phyloP scores from a whole-genome alignment of 2,113 vertebrate genomes.

The Penelope pileata region DNA sequence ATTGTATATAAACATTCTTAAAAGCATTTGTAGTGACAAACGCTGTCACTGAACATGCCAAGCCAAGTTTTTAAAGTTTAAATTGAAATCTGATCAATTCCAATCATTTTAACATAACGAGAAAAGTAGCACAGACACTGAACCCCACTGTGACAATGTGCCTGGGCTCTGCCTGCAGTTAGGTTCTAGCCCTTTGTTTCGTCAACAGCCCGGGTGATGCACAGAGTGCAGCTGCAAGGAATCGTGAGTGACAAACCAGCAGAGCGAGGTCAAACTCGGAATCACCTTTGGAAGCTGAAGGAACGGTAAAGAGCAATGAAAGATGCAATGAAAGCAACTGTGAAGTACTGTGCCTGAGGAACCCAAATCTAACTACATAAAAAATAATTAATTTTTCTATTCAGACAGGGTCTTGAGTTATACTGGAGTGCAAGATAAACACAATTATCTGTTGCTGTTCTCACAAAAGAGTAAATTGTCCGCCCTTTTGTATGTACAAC shows the following conservation, averaged over 20 bases:
- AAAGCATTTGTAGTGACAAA: slow-evolving; percentile 58
- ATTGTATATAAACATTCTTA: slow-evolving; percentile 49
- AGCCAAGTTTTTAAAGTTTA: slow-evolving; percentile 41
- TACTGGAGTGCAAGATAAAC: background rate
- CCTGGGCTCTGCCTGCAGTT: background rate
- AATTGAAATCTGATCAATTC: slow-evolving; percentile 51
- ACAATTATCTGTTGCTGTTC: background rate
- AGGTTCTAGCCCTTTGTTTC: background rate
- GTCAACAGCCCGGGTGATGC: background rate
- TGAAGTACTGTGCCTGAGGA: background rate
- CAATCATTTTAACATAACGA: background rate
- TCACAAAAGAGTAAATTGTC: background rate
- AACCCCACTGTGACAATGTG: background rate
- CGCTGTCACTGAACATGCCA: slow-evolving; percentile 24
- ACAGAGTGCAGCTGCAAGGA: background rate
- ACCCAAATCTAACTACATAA: background rate
- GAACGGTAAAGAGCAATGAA: background rate
- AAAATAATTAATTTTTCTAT: background rate
- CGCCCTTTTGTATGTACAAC: background rate
- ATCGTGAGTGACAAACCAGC: background rate
- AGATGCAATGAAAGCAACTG: background rate
- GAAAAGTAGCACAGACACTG: background rate
- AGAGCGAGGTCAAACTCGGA: background rate
- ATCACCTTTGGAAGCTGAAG: background rate
- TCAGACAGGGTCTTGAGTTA: background rate